These are phyloP conservation scores for Manis crassicaudata DNA, from an alignment of 2,797 vertebrate genomes.

Conservation along the genomic window DNA sequence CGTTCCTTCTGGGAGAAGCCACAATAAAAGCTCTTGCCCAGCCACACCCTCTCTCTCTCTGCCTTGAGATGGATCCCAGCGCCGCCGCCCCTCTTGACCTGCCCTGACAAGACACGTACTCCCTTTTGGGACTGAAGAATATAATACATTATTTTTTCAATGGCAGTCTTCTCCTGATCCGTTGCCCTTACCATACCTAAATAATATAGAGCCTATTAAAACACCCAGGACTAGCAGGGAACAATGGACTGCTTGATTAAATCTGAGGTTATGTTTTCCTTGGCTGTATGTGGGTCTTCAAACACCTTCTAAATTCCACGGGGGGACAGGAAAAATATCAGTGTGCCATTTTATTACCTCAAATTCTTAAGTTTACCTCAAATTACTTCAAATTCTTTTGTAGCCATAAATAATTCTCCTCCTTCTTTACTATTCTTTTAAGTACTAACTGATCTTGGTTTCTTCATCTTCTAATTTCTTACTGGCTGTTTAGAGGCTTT, in stretches of 20 bases:
- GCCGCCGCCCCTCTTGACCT: background rate
- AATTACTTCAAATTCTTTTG: background rate
- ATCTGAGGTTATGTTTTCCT: background rate
- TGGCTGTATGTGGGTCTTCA: background rate
- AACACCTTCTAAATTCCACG: background rate
- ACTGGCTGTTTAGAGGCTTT: background rate
- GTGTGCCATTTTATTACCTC: background rate
- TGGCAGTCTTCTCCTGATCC: background rate
- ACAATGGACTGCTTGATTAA: background rate
- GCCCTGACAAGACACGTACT: background rate
- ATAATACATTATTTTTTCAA: background rate
- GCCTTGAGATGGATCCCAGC: background rate
- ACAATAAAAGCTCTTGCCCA: background rate
- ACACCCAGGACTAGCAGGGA: background rate
- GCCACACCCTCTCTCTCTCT: background rate
- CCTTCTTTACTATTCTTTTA: conserved; percentile 17
- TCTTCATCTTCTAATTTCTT: background rate
- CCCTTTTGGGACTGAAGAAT: background rate
- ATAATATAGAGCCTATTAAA: background rate
- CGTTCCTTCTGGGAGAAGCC: background rate
- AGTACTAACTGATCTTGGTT: background rate
- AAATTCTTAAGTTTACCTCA: background rate
- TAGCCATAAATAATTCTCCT: background rate
- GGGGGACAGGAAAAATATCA: background rate
- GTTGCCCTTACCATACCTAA: background rate